phyloP scores from a whole-genome alignment of 2,797 vertebrate genomes.

The Thalassophryne amazonica region DNA sequence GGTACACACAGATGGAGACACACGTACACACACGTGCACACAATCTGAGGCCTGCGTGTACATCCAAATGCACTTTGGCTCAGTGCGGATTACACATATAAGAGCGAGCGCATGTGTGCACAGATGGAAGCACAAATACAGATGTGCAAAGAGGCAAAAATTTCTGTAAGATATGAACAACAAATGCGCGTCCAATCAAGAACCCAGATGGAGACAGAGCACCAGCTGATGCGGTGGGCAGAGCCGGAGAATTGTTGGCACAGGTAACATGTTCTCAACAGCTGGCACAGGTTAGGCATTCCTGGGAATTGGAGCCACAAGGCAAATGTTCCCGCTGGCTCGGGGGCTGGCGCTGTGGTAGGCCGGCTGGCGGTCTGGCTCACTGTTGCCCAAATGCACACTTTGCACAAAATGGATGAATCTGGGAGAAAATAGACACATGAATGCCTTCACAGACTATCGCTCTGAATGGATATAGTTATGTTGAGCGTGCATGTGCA shows the following conservation, averaged over 20 bases:
- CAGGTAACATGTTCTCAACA: slow-evolving; percentile 99
- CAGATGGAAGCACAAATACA: slow-evolving; percentile 58
- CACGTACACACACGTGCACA: slow-evolving; percentile 25
- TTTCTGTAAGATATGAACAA: slow-evolving; percentile 45
- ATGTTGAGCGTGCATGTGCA: background rate
- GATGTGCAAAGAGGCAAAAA: slow-evolving; percentile 57
- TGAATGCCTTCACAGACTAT: slow-evolving; percentile 16
- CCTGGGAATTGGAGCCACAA: slow-evolving; percentile 99
- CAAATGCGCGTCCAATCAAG: slow-evolving; percentile 76
- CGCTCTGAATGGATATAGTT: background rate
- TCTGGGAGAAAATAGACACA: slow-evolving; percentile 24
- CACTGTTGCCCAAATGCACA: slow-evolving; percentile 19
- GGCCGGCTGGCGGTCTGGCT: slow-evolving; percentile 89
- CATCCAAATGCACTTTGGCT: slow-evolving; percentile 17
- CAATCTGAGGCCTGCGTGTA: slow-evolving; percentile 11
- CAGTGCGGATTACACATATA: slow-evolving; percentile 12
- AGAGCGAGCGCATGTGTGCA: slow-evolving; percentile 27
- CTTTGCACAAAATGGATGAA: slow-evolving; percentile 39
- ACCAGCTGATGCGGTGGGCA: slow-evolving; percentile 98
- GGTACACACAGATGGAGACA: slow-evolving; percentile 57
- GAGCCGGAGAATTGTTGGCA: slow-evolving; percentile 91
- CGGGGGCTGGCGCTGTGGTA: slow-evolving; percentile 86
- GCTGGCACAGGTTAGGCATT: slow-evolving; percentile 99
- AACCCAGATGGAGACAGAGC: slow-evolving; percentile 95
- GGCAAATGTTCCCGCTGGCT: slow-evolving; percentile 98